Evolutionary conservation across 1,140 invertebrate species (phyloP), one percentile per base, ranked within the genome.

Genomic region (Temnothorax curvispinosus): DNA sequence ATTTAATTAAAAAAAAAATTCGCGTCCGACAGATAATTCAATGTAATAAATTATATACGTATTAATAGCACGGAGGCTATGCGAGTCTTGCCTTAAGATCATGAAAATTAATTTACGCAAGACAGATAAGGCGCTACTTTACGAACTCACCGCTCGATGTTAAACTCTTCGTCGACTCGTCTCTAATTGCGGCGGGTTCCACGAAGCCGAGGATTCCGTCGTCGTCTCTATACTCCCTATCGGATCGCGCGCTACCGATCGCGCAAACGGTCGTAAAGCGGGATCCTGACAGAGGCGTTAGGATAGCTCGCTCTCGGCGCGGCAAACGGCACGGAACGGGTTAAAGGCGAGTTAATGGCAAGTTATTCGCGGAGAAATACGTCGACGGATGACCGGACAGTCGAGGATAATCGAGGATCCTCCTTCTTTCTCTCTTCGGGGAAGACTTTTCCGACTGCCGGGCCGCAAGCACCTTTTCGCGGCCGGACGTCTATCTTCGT

Each of bases 331-430:
- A 27, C 54, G 54, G 41, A 75, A 84, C 80, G 69, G n/a, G 7
- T 75, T 75, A 60, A 75, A 84, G 44, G 80, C 52, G 67, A 82
- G 18, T 50, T 82, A 82, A 82, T 81, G 13, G 62, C 62, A 18
- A 80, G 7, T 38, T 7, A n/a, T 80, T 44, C 44, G 60, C 32
- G 35, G 15, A 56, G 50, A 72, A 56, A 44, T 11, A 69, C 21
- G 35, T 54, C 77, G 44, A 67, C n/a, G 18, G 32, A 62, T 15
- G 35, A 41, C 77, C 41, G 76, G 76, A 67, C 32, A 64, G 35
- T 77, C 18, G 69, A 50, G 69, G 35, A 76, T 56, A 41, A 38
- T 21, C 60, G 58, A 27, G 38, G 38, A 69, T 15, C 21, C 44
- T 52, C 27, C 44, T 78, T 50, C 52, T 13, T 41, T 67, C 77